Base-by-base conservation (phyloP, 2,888 invertebrate genomes). In the Chloroclystis v-ata region DNA sequence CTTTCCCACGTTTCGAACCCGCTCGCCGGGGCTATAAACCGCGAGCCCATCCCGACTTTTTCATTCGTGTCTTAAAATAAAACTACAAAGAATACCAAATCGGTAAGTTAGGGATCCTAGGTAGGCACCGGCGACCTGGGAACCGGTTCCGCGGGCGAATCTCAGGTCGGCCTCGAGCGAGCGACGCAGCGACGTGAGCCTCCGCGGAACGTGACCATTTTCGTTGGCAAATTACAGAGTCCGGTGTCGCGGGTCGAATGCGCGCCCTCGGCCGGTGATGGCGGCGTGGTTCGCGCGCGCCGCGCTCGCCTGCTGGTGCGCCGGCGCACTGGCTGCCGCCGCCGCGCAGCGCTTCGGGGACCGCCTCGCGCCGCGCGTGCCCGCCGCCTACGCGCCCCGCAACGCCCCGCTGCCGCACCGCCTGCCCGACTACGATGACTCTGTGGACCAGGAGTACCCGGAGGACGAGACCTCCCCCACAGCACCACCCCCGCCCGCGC, bases 141-240 rank as follows among this genome's bases (percentile, higher is more conserved):
- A 82, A 84, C 84, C 82, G 82, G 84, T 84, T 83, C 69, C 58
- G 61, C 68, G 70, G 67, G 69, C 68, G 69, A 78, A 73, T 75
- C 77, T 80, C 78, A 78, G 77, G 79, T 78, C 73, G 72, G 65
- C 71, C 69, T 74, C 67, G 67, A 55, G 59, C 69, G 70, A 67
- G 71, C 74, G 67, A 69, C 62, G 67, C 59, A 59, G 59, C 59
- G 60, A 62, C 57, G 57, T 61, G 2, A 5, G 3, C 60, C 52
- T 57, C 62, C 59, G 55, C 62, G 60, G 66, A 57, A 24, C 6
- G 11, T 77, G 60, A 81, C 63, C 61, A 49, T 57, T 46, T 70
- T 67, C 26, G 16, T 37, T 32, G 32, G 30, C 61, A 63, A 58
- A 50, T 78, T 82, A 41, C 83, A 85, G 85, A 75, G 78, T 63